phyloP scores from a whole-genome alignment of 64 coral and sea anemone species.

The Montipora capricornis region DNA sequence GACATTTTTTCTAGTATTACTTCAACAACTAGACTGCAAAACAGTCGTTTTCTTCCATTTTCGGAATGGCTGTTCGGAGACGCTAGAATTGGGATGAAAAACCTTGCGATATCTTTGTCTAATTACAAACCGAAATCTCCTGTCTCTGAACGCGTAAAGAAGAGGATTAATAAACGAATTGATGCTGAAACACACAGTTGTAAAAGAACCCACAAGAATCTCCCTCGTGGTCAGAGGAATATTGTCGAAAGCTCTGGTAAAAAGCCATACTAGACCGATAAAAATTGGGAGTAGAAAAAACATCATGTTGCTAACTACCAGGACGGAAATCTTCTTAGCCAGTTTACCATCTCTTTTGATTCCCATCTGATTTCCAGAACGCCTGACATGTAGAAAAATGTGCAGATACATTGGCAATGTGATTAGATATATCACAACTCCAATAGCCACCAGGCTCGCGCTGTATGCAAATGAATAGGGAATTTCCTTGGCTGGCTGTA shows the following conservation, averaged over 20 bases:
- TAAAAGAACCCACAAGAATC: constrained; percentile 76
- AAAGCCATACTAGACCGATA: constrained; percentile 77
- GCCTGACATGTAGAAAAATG: constrained; percentile 73
- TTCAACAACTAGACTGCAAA: too few species aligned
- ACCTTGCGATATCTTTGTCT: constrained; percentile 12
- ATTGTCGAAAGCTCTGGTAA: constrained; percentile 64
- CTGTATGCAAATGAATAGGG: constrained; percentile 64
- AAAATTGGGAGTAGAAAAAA: constrained; percentile 80
- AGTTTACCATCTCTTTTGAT: constrained; percentile 71
- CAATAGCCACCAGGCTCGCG: constrained; percentile 20
- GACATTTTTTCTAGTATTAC: too few species aligned
- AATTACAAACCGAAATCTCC: constrained; percentile 49
- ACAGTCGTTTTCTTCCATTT: too few species aligned
- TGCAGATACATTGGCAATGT: constrained; percentile 77
- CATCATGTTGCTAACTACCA: constrained; percentile 78
- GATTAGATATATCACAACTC: constrained; percentile 41
- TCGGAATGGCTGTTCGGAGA: too few species aligned
- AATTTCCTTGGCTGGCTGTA: constrained; percentile 63
- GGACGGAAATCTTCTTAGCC: constrained; percentile 72
- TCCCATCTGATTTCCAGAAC: constrained; percentile 51
- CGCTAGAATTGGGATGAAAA: neutral
- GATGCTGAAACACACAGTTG: constrained; percentile 57
- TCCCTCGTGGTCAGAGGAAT: constrained; percentile 66
- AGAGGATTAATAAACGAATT: constrained; percentile 87
- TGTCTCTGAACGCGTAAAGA: constrained; percentile 81